Base-by-base conservation (phyloP, 2,888 invertebrate species). In the Rotaria socialis region DNA sequence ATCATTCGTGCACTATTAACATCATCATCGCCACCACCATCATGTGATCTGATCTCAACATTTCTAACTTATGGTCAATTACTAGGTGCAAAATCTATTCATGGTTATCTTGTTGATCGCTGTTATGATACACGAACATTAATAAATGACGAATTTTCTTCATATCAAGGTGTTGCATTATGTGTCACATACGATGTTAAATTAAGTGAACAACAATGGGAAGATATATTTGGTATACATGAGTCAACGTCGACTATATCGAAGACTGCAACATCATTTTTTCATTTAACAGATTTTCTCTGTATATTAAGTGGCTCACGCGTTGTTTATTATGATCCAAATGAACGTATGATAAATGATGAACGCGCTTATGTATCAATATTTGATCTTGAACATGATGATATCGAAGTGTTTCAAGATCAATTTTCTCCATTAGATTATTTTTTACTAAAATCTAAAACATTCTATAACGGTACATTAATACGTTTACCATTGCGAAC, bases 141-240 rank as follows among this genome's bases (percentile, higher is more conserved):
- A 24, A 80, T 80, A 11, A 80, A 80, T 80, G 80, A 80, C 47
- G 80, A 80, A 47, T 47, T 47, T 80, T n/a, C 47, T 11, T 41
- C 55, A 10, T 84, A 35, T 55, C 84, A 84, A 84, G 87, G 87
- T 35, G 58, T 85, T 11, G 87, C 87, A 7, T 74, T 87, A 27
- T 87, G 85, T 47, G 43, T 85, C 24, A 84, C 85, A 22, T 87
- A 84, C 43, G 87, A 87, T 84, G 56, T 84, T 55, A 56, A 85
- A 56, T 52, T 87, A 55, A 85, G 24, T 85, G 87, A 87, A 22
- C 85, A 87, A 41, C 87, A 87, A 55, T 87, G 87, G 87, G 85
- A 87, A 55, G 87, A 85, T 50, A 84, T 84, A 84, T 87, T 87
- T 67, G 84, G 85, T 22, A 74, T 84, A n/a, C 85, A 86, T 58